Evolutionary conservation across 2,113 vertebrate species (phyloP).

Genomic region (Cheilinus undulatus): DNA sequence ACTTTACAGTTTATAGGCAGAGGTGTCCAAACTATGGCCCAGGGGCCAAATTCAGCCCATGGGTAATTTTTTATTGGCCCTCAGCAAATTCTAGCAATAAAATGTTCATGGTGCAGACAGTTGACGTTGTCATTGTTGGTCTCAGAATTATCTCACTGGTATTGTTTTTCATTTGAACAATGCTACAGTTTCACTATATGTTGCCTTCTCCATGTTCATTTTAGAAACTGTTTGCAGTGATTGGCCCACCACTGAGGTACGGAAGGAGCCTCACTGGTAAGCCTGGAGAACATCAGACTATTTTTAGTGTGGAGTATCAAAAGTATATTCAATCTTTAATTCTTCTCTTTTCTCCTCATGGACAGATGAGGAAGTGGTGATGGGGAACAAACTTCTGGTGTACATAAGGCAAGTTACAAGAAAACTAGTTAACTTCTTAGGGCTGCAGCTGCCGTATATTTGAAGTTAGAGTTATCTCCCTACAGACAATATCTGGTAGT

Average conservation of each 20-base stretch:
- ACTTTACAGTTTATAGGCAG: no score
- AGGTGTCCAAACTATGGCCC: no score
- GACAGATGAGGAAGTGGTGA: slow-evolving; percentile 94
- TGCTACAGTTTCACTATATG: background rate
- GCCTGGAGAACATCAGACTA: background rate
- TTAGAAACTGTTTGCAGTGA: slow-evolving; percentile 96
- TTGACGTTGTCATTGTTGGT: no score
- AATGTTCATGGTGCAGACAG: no score
- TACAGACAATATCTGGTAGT: no score
- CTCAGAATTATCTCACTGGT: no score
- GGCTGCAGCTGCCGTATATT: background rate
- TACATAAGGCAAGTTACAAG: slow-evolving; percentile 91
- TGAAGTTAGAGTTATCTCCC: no score
- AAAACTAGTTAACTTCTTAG: background rate
- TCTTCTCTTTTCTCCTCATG: slow-evolving; percentile 36
- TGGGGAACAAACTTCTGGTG: slow-evolving; percentile 98
- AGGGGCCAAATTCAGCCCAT: no score
- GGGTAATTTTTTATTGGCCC: no score
- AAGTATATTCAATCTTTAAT: no score
- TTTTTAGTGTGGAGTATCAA: background rate
- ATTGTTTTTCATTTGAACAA: no score
- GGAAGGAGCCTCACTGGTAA: slow-evolving; percentile 92
- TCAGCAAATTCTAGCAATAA: no score
- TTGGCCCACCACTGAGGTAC: slow-evolving; percentile 89
- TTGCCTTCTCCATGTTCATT: slow-evolving; percentile 48